Evolutionary conservation across 2,797 vertebrate species (phyloP), one percentile per base, ranked within the genome.

Genomic region (Pipistrellus kuhlii): DNA sequence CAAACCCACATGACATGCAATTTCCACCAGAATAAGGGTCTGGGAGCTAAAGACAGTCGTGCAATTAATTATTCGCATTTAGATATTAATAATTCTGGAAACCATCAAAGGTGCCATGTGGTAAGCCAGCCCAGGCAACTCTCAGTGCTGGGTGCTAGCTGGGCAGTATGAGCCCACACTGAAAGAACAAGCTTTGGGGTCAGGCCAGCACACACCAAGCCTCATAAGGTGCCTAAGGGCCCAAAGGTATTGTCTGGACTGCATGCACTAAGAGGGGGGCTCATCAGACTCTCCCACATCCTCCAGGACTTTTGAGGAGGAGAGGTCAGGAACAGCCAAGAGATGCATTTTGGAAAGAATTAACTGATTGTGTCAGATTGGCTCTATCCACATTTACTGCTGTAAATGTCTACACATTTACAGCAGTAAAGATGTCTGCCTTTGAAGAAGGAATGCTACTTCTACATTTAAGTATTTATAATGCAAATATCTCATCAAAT

Each of bases 391-490:
- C 96, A 55, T 62, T 59, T 30, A 59, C 5, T 83, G 78, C 90
- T 59, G 72, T 64, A 95, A 94, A 94, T 8, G n/a, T 78, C 89
- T 84, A 97, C 97, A 98, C 96, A 97, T 80, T 95, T 93, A 77
- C 91, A 96, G 91, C 80, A 44, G 62, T 66, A 95, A 95, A 92
- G 71, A 97, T 53, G 88, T 78, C 96, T 94, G 97, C 96, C 97
- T 91, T 94, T 88, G 94, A 97, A 96, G 97, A 95, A 93, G 91
- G 51, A 95, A 76, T 27, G 46, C 68, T 95, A 72, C 91, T 95
- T 48, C 92, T 88, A 93, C 27, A 71, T 94, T 96, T 96, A 96
- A 97, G 96, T 95, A 97, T 96, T 96, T 97, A 95, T 75, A 94
- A 30, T 75, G 87, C n/a, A 96, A 78, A 95, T 88, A 94, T 4